A percentile compares a stretch with the other conserved stretches of the same genome.
Evolutionary conservation across 2,113 vertebrate species (phyloP).

Genomic region (Planiliza haematocheilus): DNA sequence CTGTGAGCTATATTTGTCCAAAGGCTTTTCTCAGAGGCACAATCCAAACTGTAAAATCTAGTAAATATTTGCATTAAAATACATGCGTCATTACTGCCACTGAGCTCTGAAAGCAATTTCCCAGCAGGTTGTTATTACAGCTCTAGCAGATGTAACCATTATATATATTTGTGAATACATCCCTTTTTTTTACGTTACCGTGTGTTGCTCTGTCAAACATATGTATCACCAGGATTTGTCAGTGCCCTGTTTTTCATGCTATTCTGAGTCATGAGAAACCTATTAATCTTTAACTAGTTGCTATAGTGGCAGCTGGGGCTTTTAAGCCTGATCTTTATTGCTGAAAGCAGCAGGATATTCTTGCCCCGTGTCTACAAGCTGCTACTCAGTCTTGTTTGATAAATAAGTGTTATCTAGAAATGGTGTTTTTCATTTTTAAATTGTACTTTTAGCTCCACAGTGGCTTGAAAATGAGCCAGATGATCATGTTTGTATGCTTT

Average conservation of each 20-base stretch:
- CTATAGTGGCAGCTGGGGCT: slow-evolving; percentile 66
- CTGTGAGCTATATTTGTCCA: slow-evolving; percentile 51
- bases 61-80: slow-evolving; percentile 43
- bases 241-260: slow-evolving; percentile 31
- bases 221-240: slow-evolving; percentile 43
- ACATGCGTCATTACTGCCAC: slow-evolving; percentile 12
- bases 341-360: slow-evolving; percentile 71
- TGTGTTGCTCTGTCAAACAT: slow-evolving; percentile 31
- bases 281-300: slow-evolving; percentile 84
- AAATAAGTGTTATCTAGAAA: slow-evolving; percentile 40
- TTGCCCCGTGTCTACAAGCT: slow-evolving; percentile 37
- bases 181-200: background rate
- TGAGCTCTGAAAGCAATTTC: slow-evolving; percentile 10
- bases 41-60: slow-evolving; percentile 35
- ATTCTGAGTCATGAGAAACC: slow-evolving; percentile 59
- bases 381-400: slow-evolving; percentile 36
- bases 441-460: background rate
- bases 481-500: background rate
- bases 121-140: slow-evolving; percentile 13
- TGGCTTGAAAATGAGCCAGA: background rate
- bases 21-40: slow-evolving; percentile 25
- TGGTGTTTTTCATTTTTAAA: slow-evolving; percentile 3
- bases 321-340: slow-evolving; percentile 76
- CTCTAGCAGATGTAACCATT: slow-evolving; percentile 11
- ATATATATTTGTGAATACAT: slow-evolving; percentile 1